phyloP scores from a whole-genome alignment of 2,888 invertebrate species.

The Drosophila algonquin region DNA sequence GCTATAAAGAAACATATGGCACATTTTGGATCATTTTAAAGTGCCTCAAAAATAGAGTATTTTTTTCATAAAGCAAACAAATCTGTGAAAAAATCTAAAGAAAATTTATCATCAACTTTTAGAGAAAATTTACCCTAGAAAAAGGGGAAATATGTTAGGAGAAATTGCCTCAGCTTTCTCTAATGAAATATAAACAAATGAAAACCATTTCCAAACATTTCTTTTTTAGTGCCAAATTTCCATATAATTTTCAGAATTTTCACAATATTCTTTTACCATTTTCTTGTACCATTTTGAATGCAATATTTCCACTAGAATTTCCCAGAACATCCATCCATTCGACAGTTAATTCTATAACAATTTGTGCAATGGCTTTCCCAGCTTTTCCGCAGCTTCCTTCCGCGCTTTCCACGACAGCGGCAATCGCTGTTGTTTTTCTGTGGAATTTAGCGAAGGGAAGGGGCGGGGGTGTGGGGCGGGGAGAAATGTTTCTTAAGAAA shows the following conservation, averaged over 20 bases:
- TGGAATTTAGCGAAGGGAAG: neutral
- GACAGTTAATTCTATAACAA: conserved; percentile 27
- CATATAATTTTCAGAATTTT: neutral
- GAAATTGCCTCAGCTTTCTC: neutral
- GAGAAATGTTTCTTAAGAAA: conserved; percentile 54
- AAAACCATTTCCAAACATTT: neutral
- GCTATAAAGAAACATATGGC: conserved; percentile 24
- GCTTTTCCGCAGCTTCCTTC: conserved; percentile 49
- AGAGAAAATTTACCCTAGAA: neutral
- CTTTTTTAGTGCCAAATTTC: neutral
- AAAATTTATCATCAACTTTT: neutral
- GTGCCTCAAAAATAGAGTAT: conserved; percentile 6
- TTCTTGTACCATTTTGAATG: neutral
- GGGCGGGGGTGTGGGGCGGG: neutral
- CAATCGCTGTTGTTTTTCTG: conserved; percentile 6
- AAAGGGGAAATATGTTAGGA: neutral
- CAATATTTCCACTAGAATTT: conserved; percentile 5
- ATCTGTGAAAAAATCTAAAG: neutral
- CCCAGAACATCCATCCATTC: conserved; percentile 10
- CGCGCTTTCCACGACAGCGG: conserved; percentile 13
- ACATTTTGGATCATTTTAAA: conserved; percentile 2
- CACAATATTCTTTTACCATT: neutral
- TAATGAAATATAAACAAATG: neutral
- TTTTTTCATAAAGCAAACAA: conserved; percentile 14
- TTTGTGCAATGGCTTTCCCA: conserved; percentile 18